Evolutionary conservation across 1,140 invertebrate species (phyloP), one percentile per base, ranked within the genome.

Genomic region (Chrysopa pallens): DNA sequence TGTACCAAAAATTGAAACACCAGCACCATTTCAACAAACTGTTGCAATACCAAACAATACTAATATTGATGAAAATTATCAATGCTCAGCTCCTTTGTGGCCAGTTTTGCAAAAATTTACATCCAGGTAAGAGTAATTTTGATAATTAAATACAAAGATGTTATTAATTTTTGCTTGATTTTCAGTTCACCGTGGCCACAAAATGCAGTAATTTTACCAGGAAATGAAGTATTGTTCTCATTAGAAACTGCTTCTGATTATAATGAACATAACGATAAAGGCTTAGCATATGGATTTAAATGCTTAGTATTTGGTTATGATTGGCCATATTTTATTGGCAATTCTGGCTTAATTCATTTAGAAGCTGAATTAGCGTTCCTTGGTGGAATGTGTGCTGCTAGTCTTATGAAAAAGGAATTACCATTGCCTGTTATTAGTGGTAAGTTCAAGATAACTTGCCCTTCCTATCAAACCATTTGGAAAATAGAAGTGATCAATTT

Each of bases 181-280:
- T 64, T 6, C 47, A 76, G 84, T 14, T 64, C 68, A 35, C 68
- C 68, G 37, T 97, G 92, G 90, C 86, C 92, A 2, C 78, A 83
- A 52, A 78, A 78, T 50, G 76, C 86, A 4, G 59, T 97, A 8
- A 67, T 96, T 38, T 62, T 97, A 29, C 92, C 93, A 46, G 92
- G 92, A 14, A 90, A 94, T 61, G 87, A 94, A 66, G 79, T 95
- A 0, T 74, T 93, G 49, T 94, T 97, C 59, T 93, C 89, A 0
- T 55, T 97, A 54, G 91, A 96, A 65, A 95, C 91, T 1, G 88
- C 92, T 0, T 89, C 91, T 0, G 84, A 95, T 63, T 96, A 96
- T 63, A 23, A 23, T 23, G 75, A 93, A 45, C 89, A 89, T 57
- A 88, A 93, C 66, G 91, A 93, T 40, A 80, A 82, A 52, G 74